phyloP scores from a whole-genome alignment of 2,797 vertebrate species.

The Columba guinea region DNA sequence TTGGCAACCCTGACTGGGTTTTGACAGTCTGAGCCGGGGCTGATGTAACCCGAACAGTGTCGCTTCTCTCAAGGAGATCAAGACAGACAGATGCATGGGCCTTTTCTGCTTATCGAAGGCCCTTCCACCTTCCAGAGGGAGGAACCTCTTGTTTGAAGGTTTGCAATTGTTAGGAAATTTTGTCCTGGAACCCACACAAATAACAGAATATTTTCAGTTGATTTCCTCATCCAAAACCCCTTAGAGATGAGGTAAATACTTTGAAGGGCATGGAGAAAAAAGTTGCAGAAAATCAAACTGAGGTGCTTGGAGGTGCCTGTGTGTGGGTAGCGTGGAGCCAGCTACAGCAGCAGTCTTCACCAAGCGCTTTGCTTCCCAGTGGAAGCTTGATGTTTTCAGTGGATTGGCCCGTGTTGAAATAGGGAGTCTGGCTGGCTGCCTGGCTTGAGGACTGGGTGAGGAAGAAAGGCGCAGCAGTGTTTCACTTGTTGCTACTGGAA shows the following conservation, averaged over 20 bases:
- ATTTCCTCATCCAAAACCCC: not conserved
- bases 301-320: not conserved
- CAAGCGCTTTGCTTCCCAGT: not conserved
- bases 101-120: not conserved
- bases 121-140: not conserved
- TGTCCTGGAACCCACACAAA: not conserved
- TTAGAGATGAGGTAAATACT: not conserved
- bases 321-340: not conserved
- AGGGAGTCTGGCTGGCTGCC: rapidly evolving
- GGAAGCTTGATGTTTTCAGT: not conserved
- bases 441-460: not conserved
- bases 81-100: not conserved
- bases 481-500: not conserved
- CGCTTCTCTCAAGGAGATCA: not conserved
- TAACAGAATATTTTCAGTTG: not conserved
- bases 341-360: not conserved
- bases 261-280: rapidly evolving
- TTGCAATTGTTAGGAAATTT: not conserved
- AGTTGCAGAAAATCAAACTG: not conserved
- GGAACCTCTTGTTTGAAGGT: not conserved
- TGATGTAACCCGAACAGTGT: not conserved
- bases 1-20: not conserved
- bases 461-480: not conserved
- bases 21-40: not conserved
- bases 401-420: not conserved